A percentile compares a stretch with the other conserved stretches of the same genome.
Conservation (phyloP, 1,140 invertebrate species). For the Triops longicaudatus region DNA sequence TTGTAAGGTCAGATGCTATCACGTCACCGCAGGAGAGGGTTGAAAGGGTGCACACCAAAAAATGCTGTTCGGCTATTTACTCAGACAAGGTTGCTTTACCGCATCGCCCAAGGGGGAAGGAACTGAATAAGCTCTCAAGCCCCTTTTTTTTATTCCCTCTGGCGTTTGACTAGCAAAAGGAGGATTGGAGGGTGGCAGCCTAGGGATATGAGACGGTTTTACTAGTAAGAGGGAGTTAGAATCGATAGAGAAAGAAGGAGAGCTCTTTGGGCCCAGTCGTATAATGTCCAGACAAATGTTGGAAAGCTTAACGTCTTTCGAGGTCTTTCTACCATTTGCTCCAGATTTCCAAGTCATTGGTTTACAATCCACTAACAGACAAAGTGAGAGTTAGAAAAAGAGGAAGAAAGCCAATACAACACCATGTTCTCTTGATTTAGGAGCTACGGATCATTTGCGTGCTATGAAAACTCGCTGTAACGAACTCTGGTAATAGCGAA, state of each 20-base stretch:
- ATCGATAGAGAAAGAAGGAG: slow-evolving; percentile 5
- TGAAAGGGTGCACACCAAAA: background rate
- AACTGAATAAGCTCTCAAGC: background rate
- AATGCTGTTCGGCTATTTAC: slow-evolving; percentile 5
- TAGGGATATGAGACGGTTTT: no score
- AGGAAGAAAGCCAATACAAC: no score
- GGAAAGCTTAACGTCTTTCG: background rate
- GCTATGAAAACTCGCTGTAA: no score
- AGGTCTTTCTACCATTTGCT: background rate
- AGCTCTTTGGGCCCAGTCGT: slow-evolving; percentile 1
- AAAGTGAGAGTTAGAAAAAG: no score
- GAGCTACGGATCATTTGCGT: no score
- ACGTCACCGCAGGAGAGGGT: background rate
- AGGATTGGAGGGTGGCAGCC: no score
- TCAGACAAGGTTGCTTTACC: slow-evolving; percentile 11
- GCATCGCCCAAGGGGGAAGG: background rate
- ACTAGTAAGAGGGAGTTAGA: background rate
- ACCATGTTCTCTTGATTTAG: no score
- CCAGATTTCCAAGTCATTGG: slow-evolving; percentile 2
- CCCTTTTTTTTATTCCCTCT: background rate
- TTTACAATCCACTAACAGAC: background rate
- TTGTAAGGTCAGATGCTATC: background rate
- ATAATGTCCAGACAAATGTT: slow-evolving; percentile 12
- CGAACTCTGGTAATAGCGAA: no score
- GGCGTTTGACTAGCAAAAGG: background rate